Evolutionary conservation across 2,888 invertebrate genomes (phyloP), one percentile per base, ranked within the genome.

Genomic region (Papilio protenor): DNA sequence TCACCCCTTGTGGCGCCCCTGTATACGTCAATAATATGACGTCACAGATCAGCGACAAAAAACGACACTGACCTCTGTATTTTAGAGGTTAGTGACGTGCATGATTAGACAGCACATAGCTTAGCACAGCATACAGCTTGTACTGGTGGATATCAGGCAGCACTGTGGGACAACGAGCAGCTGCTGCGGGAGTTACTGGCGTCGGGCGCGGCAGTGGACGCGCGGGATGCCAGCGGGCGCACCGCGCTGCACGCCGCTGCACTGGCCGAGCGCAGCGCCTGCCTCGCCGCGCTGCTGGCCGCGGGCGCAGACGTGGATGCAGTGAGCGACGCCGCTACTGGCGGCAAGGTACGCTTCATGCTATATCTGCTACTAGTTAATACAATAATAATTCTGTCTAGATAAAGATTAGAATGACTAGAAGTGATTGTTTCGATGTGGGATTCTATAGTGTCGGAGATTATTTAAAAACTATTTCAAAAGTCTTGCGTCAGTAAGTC

Each of bases 81-180:
- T 55, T 8, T 21, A 55, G 55, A n/a, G 55, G n/a, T 10, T 2
- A 55, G 21, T 55, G 55, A 21, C 18, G 64, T 64, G 64, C 64
- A 64, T 64, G 64, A 40, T 0, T 64, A 27, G 27, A 64, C 18
- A 64, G 18, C 33, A 33, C 64, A n/a, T 33, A 14, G 64, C 64
- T 59, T 64, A 33, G 33, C 64, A 12, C 12, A 64, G 64, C 33
- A 40, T 12, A 18, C 1, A 64, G 64, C 40, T 64, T 64, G 64
- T n/a, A 12, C 10, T 11, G 23, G n/a, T 64, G 33, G 64, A 11
- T 10, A 16, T 8, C 83, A 97, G 96, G 98, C 98, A 18, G 98
- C 98, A 0, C 90, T 98, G 21, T 98, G 98, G 98, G 98, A 98
- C 89, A 98, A 98, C 87, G 96, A 97, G 23, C 98, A 98, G 87